Base-by-base conservation (phyloP, 2,797 vertebrate genomes). In the Ptychadena robeensis region DNA sequence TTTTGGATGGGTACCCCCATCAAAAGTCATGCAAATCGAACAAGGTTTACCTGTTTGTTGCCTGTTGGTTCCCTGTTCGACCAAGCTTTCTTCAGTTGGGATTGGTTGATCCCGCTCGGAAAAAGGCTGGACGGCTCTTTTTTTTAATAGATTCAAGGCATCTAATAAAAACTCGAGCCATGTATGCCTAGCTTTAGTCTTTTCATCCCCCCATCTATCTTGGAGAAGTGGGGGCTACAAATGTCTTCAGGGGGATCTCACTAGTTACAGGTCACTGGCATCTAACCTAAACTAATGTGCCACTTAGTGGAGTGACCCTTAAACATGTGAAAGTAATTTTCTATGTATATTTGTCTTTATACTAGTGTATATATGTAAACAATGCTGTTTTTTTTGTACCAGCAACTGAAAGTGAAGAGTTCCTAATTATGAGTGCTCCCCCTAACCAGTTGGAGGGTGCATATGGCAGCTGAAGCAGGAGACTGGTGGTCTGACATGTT, bases 361-460 rank as follows among this genome's bases (percentile, higher is more conserved):
- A 67, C 71, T 3, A 28, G 57, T 57, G 69, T 79, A 57, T 79
- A 73, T 73, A 77, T 53, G 30, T 53, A 31, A 34, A 72, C 81
- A 34, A 35, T 27, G 27, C 53, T 59, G n/a, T 14, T 37, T 73
- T 44, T 74, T 38, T 75, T 40, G 63, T 64, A 79, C 76, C 82
- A 79, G 82, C 76, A 83, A 74, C 79, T 48, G n/a, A 34, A 67
- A 28, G 35, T 82, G 69, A 82, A 73, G 67, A 53, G 40, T 34
- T 81, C 34, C 35, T 76, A 73, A 63, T 18, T 73, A 34, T 32
- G 11, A 6, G 32, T 28, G 28, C 25, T 35, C 53, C 74, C n/a
- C 44, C 44, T 4, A 6, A 53, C 15, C 6, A 12, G 67, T 30
- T 25, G 27, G 61, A 53, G 63, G 25, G 27, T 28, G n/a, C 44